Evolutionary conservation across 1,140 invertebrate genomes (phyloP).

Genomic region (Drosophila fuyamai): DNA sequence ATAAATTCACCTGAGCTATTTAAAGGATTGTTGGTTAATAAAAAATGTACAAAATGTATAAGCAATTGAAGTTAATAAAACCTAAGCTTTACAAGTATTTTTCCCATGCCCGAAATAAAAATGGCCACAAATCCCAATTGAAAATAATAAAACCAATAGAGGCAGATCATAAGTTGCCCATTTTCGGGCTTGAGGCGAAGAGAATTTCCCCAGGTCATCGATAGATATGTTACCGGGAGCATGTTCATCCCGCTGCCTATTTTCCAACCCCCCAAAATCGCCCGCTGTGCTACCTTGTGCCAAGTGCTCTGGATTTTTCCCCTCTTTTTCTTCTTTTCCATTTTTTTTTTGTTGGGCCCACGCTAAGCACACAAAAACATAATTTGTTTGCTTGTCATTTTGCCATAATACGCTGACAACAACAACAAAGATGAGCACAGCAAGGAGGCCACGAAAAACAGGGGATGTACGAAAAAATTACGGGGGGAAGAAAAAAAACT

Average conservation of each 20-base stretch:
- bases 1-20: background rate
- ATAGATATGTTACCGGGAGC: constrained; percentile 48
- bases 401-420: constrained; percentile 73
- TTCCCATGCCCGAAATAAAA: background rate
- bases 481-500: background rate
- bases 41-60: too few relatives aligned
- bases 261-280: background rate
- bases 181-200: background rate
- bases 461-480: background rate
- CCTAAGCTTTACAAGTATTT: too few relatives aligned
- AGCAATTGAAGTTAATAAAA: background rate
- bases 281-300: constrained; percentile 44
- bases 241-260: constrained; percentile 35
- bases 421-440: constrained; percentile 31
- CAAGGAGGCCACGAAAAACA: constrained; percentile 19
- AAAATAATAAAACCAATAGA: constrained; percentile 5
- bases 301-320: constrained; percentile 50
- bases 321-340: constrained; percentile 7
- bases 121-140: background rate
- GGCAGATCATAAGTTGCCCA: background rate
- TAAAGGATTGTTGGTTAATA: too few relatives aligned
- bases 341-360: constrained; percentile 45
- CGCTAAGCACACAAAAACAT: constrained; percentile 77
- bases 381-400: constrained; percentile 81
- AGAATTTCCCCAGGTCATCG: constrained; percentile 17